These are phyloP conservation scores for Opisthograptis luteolata DNA, from an alignment of 2,888 invertebrate species.

Conservation along the genomic window DNA sequence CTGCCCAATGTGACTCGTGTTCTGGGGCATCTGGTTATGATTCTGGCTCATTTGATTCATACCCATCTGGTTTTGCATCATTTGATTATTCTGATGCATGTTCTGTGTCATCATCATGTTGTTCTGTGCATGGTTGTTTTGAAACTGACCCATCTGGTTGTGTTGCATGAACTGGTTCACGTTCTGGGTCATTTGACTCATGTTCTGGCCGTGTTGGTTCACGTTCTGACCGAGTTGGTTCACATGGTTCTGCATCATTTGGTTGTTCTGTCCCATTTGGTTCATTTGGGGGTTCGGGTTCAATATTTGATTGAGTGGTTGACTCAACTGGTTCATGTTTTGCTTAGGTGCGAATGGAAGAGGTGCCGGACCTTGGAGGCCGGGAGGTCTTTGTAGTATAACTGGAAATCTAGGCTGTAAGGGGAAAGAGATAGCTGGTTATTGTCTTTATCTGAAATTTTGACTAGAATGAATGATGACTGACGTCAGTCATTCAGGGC, in stretches of 20 bases:
- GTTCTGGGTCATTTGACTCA: slow-evolving; percentile 54
- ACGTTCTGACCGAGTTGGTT: slow-evolving; percentile 40
- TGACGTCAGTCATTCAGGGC: no score
- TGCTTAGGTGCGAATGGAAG: slow-evolving; percentile 73
- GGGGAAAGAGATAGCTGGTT: no score
- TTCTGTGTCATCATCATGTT: slow-evolving; percentile 41
- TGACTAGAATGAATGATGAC: no score
- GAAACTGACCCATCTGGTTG: slow-evolving; percentile 42
- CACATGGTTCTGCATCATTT: slow-evolving; percentile 49
- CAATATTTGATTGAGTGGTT: slow-evolving; percentile 60
- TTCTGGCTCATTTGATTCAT: slow-evolving; percentile 48
- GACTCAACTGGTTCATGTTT: slow-evolving; percentile 59
- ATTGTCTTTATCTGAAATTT: not conserved
- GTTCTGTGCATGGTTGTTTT: slow-evolving; percentile 48
- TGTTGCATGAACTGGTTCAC: slow-evolving; percentile 50
- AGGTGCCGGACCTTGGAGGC: slow-evolving; percentile 71
- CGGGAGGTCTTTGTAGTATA: slow-evolving; percentile 74
- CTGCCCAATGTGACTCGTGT: slow-evolving; percentile 45
- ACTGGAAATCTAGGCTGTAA: slow-evolving; percentile 77
- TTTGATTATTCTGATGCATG: slow-evolving; percentile 54
- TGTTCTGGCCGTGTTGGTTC: slow-evolving; percentile 42
- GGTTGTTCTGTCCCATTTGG: slow-evolving; percentile 51
- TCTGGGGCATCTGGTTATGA: slow-evolving; percentile 51
- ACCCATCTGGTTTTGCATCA: slow-evolving; percentile 40
- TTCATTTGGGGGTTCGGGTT: slow-evolving; percentile 57